These are phyloP conservation scores for Bombus soroeensis DNA, from an alignment of 1,140 invertebrate genomes.

Conservation along the genomic window DNA sequence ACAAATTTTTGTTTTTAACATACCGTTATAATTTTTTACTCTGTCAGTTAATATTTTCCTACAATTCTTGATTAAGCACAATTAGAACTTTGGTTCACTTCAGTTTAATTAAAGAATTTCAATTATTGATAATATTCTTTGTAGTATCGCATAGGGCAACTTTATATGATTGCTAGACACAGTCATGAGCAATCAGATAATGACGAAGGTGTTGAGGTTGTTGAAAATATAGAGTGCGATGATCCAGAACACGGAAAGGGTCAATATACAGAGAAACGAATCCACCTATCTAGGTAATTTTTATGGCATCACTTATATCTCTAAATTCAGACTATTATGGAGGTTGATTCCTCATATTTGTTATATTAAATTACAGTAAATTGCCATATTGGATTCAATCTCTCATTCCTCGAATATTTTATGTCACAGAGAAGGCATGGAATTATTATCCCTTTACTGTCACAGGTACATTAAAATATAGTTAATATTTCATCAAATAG, in stretches of 20 bases:
- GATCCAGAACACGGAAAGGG: conserved; percentile 92
- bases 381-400: conserved; percentile 95
- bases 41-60: conserved; percentile 13
- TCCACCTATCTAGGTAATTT: conserved; percentile 92
- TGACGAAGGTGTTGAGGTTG: conserved; percentile 96
- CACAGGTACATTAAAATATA: conserved; percentile 85
- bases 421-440: conserved; percentile 97
- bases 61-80: neutral
- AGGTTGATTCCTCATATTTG: neutral
- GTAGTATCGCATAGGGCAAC: conserved; percentile 94
- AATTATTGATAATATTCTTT: neutral
- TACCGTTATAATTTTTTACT: conserved; percentile 1
- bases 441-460: conserved; percentile 97
- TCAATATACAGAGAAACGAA: conserved; percentile 95
- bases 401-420: conserved; percentile 94
- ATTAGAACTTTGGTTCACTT: neutral
- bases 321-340: neutral
- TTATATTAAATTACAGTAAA: conserved; percentile 85
- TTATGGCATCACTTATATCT: neutral
- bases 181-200: conserved; percentile 94
- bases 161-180: conserved; percentile 97
- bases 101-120: neutral
- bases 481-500: neutral
- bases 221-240: conserved; percentile 91
- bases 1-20: conserved; percentile 9